Conservation (phyloP, 1,140 invertebrate genomes). For the Leptonema lineaticorne region DNA sequence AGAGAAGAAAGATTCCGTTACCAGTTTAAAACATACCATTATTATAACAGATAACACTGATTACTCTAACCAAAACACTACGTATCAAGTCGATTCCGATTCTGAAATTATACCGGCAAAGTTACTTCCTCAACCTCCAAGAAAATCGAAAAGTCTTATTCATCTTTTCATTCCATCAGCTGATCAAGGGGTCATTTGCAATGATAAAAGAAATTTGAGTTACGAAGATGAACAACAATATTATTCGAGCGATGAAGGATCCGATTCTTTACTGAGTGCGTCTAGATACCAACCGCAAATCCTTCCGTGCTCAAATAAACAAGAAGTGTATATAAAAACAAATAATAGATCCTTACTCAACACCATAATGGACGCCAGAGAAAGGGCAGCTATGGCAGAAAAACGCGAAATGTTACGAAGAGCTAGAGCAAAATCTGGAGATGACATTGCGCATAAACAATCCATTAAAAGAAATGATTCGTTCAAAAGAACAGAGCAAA, state of each 20-base stretch:
- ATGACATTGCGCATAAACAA: slow-evolving; percentile 46
- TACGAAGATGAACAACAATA: slow-evolving; percentile 67
- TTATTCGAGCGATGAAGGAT: slow-evolving; percentile 65
- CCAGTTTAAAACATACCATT: slow-evolving; percentile 54
- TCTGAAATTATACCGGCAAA: slow-evolving; percentile 63
- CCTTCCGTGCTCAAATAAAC: slow-evolving; percentile 46
- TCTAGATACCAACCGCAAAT: slow-evolving; percentile 58
- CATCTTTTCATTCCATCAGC: slow-evolving; percentile 56
- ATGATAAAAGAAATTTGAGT: slow-evolving; percentile 56
- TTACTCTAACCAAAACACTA: slow-evolving; percentile 41
- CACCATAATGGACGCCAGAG: slow-evolving; percentile 54
- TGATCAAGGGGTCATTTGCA: slow-evolving; percentile 52
- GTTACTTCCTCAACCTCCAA: slow-evolving; percentile 64
- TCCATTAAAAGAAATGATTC: slow-evolving; percentile 56
- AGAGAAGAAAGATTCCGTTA: slow-evolving; percentile 55
- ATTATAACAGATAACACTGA: slow-evolving; percentile 51
- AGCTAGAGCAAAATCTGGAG: slow-evolving; percentile 48
- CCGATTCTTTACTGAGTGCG: slow-evolving; percentile 68
- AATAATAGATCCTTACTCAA: slow-evolving; percentile 57
- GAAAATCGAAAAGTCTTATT: slow-evolving; percentile 59
- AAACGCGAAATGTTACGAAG: slow-evolving; percentile 45
- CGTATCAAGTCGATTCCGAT: slow-evolving; percentile 50
- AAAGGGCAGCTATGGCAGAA: slow-evolving; percentile 50
- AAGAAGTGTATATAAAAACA: slow-evolving; percentile 38
- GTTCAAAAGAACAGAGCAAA: slow-evolving; percentile 51